Evolutionary conservation across 2,888 invertebrate genomes (phyloP).

Genomic region (Eupithecia centaureata): DNA sequence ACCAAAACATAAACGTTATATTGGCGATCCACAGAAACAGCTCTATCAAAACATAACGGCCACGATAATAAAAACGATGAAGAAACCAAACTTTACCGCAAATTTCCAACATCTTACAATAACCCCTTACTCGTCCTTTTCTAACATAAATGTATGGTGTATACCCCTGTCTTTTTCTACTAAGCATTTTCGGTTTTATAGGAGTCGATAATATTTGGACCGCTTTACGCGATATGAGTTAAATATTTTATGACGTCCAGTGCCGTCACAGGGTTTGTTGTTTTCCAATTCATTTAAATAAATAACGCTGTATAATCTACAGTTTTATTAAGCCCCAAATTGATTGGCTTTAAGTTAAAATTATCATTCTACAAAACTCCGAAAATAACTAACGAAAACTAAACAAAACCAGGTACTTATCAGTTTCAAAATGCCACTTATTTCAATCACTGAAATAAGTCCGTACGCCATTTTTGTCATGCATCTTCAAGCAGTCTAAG

Average conservation of each 20-base stretch:
- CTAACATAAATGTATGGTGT: slow-evolving; percentile 58
- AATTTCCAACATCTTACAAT: slow-evolving; percentile 81
- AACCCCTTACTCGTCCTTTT: slow-evolving; percentile 66
- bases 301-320: no score
- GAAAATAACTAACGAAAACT: not conserved
- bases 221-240: slow-evolving; percentile 75
- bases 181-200: slow-evolving; percentile 77
- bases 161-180: slow-evolving; percentile 63
- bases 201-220: slow-evolving; percentile 81
- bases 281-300: slow-evolving; percentile 31
- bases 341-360: not conserved
- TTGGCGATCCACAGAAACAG: slow-evolving; percentile 76
- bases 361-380: not conserved
- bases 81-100: slow-evolving; percentile 79
- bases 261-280: slow-evolving; percentile 61
- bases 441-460: not conserved
- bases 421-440: not conserved
- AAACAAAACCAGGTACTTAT: not conserved
- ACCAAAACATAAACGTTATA: slow-evolving; percentile 83
- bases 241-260: slow-evolving; percentile 82
- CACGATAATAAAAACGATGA: slow-evolving; percentile 82
- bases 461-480: slow-evolving; percentile 57
- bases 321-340: no score
- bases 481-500: slow-evolving; percentile 75
- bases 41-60: slow-evolving; percentile 84